Base-by-base conservation (phyloP, 2,113 vertebrate genomes). In the Euleptes europaea region DNA sequence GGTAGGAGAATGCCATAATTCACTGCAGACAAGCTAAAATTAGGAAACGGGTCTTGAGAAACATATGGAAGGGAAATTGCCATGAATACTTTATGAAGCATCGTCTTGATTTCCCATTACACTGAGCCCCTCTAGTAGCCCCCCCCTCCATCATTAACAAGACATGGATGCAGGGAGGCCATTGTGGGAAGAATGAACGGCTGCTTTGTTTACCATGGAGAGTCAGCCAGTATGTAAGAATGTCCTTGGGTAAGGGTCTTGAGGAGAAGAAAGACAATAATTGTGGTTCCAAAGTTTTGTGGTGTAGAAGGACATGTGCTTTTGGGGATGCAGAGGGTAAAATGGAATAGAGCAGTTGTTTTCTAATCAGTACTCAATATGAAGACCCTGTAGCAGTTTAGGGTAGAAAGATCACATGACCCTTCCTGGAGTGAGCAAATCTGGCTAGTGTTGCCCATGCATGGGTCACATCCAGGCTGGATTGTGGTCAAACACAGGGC, bases 21-120 rank as follows among this genome's bases (percentile, higher is more conserved):
- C 89, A 94, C 90, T 92, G 87, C 88, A 93, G 88, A 72, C 77
- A 86, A 93, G 94, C 93, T 94, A 90, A 89, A 95, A 94, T 94
- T 86, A 92, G 80, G 89, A 91, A 79, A 90, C 70, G 21, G 57
- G 80, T 88, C 86, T 88, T 89, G 91, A 93, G 92, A 93, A 93
- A 94, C 88, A 93, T 87, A 92, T 83, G 92, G 90, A 84, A 93
- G 93, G 90, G 94, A 94, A 95, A 93, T 92, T 91, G 89, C 91
- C 89, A 83, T 87, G 87, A 85, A 89, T 88, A 31, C 90, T 75
- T 88, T 85, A 73, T 28, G 26, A 82, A 65, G 87, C 78, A 76
- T 90, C 84, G 76, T 80, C 92, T 91, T 91, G 88, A 89, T 86
- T 93, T 91, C 83, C 88, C 65, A 88, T 85, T 85, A 67, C 65